Evolutionary conservation across 2,888 invertebrate genomes (phyloP).

Genomic region (Amphipyra tragopoginis): DNA sequence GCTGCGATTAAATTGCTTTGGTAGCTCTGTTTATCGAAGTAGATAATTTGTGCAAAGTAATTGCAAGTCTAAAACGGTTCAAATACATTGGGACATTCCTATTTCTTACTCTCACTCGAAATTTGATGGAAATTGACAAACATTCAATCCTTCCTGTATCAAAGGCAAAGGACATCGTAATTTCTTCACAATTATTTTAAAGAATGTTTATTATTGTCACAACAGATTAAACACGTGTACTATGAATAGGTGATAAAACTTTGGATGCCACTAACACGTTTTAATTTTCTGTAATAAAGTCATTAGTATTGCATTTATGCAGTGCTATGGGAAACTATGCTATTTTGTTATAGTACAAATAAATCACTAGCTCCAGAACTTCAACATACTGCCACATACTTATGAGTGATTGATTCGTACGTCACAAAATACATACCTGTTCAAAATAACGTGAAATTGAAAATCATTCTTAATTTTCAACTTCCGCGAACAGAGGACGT

Average conservation of each 20-base stretch:
- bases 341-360: conserved; percentile 39
- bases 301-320: conserved; percentile 34
- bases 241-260: conserved; percentile 45
- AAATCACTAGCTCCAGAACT: conserved; percentile 24
- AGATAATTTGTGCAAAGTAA: conserved; percentile 57
- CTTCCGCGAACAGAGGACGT: conserved; percentile 30
- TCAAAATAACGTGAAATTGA: conserved; percentile 39
- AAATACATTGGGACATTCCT: conserved; percentile 58
- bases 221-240: conserved; percentile 64
- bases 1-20: conserved; percentile 67
- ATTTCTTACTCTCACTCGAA: conserved; percentile 61
- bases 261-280: conserved; percentile 55
- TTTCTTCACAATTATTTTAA: conserved; percentile 60
- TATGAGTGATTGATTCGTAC: conserved; percentile 34
- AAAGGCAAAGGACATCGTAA: conserved; percentile 55
- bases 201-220: conserved; percentile 72
- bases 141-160: conserved; percentile 61
- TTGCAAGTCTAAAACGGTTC: conserved; percentile 53
- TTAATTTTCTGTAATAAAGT: conserved; percentile 40
- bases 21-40: conserved; percentile 63
- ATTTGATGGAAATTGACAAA: conserved; percentile 70
- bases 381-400: conserved; percentile 8
- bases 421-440: conserved; percentile 29
- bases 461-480: conserved; percentile 35
- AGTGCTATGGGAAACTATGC: conserved; percentile 33